Percentiles rank a stretch among this genome's conserved stretches.
Evolutionary conservation across 35 echinoderm and acorn worm species (phyloP).

Genomic region (Apostichopus japonicus): DNA sequence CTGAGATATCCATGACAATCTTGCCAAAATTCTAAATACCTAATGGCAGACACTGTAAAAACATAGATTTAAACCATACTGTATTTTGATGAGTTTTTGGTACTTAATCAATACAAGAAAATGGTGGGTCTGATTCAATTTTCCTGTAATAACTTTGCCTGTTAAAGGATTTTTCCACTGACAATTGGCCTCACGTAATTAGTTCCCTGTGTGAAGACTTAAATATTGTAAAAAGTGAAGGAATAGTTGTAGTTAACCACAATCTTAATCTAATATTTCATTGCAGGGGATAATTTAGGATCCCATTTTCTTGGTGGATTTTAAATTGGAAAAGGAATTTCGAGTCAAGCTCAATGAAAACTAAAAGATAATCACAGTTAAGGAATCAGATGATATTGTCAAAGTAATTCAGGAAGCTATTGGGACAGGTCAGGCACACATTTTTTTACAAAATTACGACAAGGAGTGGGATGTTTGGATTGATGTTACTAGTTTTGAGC

Average conservation of each 20-base stretch:
- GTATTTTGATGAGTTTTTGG: too few relatives aligned
- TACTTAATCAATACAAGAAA: too few relatives aligned
- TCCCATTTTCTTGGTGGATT: conserved; percentile 31
- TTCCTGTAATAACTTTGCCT: too few relatives aligned
- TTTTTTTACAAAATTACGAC: not conserved
- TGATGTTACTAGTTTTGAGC: conserved; percentile 1
- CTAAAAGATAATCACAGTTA: not conserved
- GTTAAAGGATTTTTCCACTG: not conserved
- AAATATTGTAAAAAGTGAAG: too few relatives aligned
- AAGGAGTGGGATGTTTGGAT: conserved; percentile 57
- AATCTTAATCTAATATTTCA: conserved; percentile 6
- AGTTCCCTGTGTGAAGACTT: too few relatives aligned
- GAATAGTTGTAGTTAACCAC: too few relatives aligned
- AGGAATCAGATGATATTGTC: not conserved
- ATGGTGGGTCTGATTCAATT: too few relatives aligned
- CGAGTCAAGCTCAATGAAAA: too few relatives aligned
- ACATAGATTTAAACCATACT: not conserved
- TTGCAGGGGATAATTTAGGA: not conserved
- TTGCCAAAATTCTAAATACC: too few relatives aligned
- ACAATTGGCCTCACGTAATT: too few relatives aligned
- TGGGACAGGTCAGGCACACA: not conserved
- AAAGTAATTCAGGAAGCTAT: conserved; percentile 17
- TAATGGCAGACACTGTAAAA: not conserved
- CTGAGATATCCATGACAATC: not conserved
- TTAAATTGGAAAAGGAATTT: not conserved